A percentile compares a stretch with the other conserved stretches of the same genome.
Evolutionary conservation across 2,113 vertebrate species (phyloP).

Genomic region (Polypterus senegalus): DNA sequence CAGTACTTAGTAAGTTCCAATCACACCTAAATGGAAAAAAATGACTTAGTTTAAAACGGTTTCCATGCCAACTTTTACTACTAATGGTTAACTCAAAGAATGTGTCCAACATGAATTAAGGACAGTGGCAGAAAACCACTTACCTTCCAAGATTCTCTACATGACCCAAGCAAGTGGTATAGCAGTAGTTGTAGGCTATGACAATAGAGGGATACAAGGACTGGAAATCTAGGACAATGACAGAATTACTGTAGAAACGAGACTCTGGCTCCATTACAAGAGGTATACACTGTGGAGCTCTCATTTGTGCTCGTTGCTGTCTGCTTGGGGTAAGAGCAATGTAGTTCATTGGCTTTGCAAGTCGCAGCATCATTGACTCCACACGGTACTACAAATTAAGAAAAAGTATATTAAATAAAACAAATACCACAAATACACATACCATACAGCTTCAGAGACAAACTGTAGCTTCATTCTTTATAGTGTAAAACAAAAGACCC

Average conservation of each 20-base stretch:
- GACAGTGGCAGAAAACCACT: constrained; percentile 27
- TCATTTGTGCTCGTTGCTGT: constrained; percentile 85
- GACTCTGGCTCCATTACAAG: constrained; percentile 95
- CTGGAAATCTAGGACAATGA: constrained; percentile 94
- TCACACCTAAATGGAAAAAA: too few species aligned
- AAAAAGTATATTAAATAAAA: constrained; percentile 8
- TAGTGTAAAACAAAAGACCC: background rate
- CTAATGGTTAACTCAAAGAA: too few species aligned
- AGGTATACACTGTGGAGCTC: constrained; percentile 78
- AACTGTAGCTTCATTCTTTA: background rate
- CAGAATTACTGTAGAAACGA: constrained; percentile 92
- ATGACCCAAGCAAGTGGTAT: constrained; percentile 88
- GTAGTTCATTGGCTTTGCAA: constrained; percentile 94
- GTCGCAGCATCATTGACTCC: constrained; percentile 94
- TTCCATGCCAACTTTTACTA: too few species aligned
- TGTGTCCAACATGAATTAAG: background rate
- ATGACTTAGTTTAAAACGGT: too few species aligned
- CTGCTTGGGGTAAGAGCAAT: constrained; percentile 78
- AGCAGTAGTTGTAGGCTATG: constrained; percentile 98
- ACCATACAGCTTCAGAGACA: background rate
- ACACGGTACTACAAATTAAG: constrained; percentile 72
- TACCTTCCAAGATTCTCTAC: constrained; percentile 89
- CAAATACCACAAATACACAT: background rate
- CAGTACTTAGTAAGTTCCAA: too few species aligned
- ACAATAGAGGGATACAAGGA: constrained; percentile 91